Evolutionary conservation across 1,140 invertebrate genomes (phyloP), one percentile per base, ranked within the genome.

Genomic region (Zaprionus camerounensis): DNA sequence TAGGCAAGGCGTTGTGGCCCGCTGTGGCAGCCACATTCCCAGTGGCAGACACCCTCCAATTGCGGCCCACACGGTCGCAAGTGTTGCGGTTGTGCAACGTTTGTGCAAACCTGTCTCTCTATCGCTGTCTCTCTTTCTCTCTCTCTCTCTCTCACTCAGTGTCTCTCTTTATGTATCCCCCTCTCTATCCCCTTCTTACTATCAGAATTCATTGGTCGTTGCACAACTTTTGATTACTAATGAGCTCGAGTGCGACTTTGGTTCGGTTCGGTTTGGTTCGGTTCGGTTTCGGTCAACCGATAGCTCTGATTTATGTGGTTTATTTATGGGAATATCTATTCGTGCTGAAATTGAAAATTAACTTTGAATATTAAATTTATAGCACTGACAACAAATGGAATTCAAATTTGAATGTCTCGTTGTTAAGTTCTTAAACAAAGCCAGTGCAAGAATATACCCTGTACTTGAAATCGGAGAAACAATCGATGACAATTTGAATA

Each of bases 251-350:
- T 70, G 53, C 34, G 49, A 24, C 31, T 72, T 17, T 11, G 82
- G 66, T 71, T 44, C 57, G 77, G 44, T 82, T 41, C 49, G 34
- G 1, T 22, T 69, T 53, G 38, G n/a, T 28, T 63, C 15, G 12
- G 44, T 85, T 72, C 65, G 56, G 76, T 72, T 49, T 64, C 72
- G 72, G 61, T 69, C 55, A 56, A 62, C 53, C 64, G 59, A 64
- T 71, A 81, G 84, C 84, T 81, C 84, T 88, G 84, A 88, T 88
- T 88, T 88, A 88, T 88, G 85, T 80, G 72, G 66, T 88, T 88
- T 88, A 88, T 90, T 88, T 88, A 88, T 88, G 84, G 78, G 84
- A 84, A 87, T 78, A 83, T 88, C 84, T 88, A 87, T 88, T 74
- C 78, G 84, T 62, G 77, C 76, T 76, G 78, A 88, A 88, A 88